Conservation (phyloP, 2,888 invertebrate species). For the Lobophora halterata region DNA sequence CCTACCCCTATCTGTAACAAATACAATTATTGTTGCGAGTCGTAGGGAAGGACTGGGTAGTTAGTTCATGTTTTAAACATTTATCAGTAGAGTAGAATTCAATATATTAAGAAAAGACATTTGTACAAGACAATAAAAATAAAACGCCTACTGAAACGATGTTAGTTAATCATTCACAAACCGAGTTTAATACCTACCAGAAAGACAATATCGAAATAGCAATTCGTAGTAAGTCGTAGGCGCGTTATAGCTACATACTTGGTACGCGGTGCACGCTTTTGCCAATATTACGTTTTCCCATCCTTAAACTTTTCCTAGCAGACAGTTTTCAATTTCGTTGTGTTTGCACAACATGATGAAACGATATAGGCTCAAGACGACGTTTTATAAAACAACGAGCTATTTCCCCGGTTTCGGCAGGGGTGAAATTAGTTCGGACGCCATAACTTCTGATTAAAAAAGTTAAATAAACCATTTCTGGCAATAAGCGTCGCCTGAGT, state of each 20-base stretch:
- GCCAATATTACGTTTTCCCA: conserved; percentile 55
- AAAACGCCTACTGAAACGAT: too few relatives aligned
- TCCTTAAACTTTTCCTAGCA: conserved; percentile 40
- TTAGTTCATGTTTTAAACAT: too few relatives aligned
- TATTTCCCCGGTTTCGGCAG: neutral
- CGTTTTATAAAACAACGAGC: conserved; percentile 14
- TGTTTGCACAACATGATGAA: conserved; percentile 23
- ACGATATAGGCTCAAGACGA: conserved; percentile 12
- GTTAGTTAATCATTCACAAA: too few relatives aligned
- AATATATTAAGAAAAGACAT: too few relatives aligned
- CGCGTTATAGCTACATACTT: conserved; percentile 44
- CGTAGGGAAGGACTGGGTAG: too few relatives aligned
- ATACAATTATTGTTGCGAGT: neutral
- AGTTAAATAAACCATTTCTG: conserved; percentile 7
- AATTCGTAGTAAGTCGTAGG: conserved; percentile 35
- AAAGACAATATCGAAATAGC: too few relatives aligned
- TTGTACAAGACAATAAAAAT: too few relatives aligned
- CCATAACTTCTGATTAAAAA: conserved; percentile 16
- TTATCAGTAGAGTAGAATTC: too few relatives aligned
- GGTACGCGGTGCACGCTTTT: conserved; percentile 51
- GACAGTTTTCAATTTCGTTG: conserved; percentile 31
- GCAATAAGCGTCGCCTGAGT: neutral
- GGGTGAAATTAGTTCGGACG: conserved; percentile 3
- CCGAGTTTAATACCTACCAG: too few relatives aligned
- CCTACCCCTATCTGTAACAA: conserved; percentile 44